Conservation (phyloP, 2,888 invertebrate species). For the Euphydryas editha region DNA sequence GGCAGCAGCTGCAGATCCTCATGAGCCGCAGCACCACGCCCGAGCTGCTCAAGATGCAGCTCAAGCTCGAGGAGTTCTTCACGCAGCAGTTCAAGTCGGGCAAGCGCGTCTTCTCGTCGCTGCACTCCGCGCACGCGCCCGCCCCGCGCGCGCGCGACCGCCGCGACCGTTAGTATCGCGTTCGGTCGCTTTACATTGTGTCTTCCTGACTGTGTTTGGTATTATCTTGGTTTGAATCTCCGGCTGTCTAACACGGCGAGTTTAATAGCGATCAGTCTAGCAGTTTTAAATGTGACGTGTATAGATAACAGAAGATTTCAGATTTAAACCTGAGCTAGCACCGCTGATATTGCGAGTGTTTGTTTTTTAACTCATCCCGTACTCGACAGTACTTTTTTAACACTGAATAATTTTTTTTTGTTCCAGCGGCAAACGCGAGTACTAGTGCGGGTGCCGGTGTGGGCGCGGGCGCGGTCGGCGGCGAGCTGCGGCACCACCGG, state of each 20-base stretch:
- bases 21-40: slow-evolving; percentile 98
- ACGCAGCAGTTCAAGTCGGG: slow-evolving; percentile 98
- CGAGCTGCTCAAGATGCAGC: slow-evolving; percentile 97
- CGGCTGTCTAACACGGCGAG: too few species aligned
- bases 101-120: slow-evolving; percentile 93
- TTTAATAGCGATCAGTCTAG: too few species aligned
- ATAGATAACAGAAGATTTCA: too few species aligned
- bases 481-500: slow-evolving; percentile 91
- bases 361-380: too few species aligned
- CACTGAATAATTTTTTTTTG: not conserved
- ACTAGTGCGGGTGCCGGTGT: slow-evolving; percentile 40
- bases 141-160: slow-evolving; percentile 43
- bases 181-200: not conserved
- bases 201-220: too few species aligned
- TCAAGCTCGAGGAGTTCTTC: slow-evolving; percentile 98
- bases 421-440: slow-evolving; percentile 13
- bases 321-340: too few species aligned
- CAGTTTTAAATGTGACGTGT: too few species aligned
- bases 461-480: slow-evolving; percentile 42
- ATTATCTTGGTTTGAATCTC: too few species aligned
- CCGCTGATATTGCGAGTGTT: too few species aligned
- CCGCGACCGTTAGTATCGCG: slow-evolving; percentile 60
- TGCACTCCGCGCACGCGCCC: slow-evolving; percentile 67
- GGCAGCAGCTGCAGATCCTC: slow-evolving; percentile 98
- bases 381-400: not conserved